Percentiles rank a stretch among this genome's conserved stretches.
These are phyloP conservation scores for Alauda arvensis DNA, from an alignment of 2,797 vertebrate species.

Conservation along the genomic window DNA sequence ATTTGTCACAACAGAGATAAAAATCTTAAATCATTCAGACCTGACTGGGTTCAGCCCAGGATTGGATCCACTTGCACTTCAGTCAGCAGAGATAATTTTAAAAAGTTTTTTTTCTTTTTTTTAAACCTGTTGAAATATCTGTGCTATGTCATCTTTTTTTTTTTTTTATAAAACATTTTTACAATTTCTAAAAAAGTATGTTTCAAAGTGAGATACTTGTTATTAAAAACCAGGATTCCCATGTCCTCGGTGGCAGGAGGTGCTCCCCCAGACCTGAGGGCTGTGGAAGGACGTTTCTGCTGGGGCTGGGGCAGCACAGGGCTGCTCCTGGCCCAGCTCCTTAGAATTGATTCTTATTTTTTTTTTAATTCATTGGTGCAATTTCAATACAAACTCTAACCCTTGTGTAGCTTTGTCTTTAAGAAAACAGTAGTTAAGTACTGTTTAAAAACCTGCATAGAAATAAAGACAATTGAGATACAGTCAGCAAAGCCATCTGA, in stretches of 20 bases:
- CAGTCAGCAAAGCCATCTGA: conserved; percentile 82
- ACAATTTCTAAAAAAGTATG: conserved; percentile 61
- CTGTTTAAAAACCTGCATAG: conserved; percentile 82
- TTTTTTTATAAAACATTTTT: conserved; percentile 67
- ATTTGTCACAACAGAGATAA: conserved; percentile 34
- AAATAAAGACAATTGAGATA: conserved; percentile 79
- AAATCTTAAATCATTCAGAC: conserved; percentile 6
- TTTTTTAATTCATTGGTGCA: conserved; percentile 45
- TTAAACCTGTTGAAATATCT: conserved; percentile 25
- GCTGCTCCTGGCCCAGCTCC: conserved; percentile 72
- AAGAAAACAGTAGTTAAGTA: conserved; percentile 71
- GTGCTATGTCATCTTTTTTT: conserved; percentile 48
- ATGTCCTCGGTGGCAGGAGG: background rate
- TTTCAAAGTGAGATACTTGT: conserved; percentile 34
- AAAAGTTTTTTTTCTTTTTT: conserved; percentile 22
- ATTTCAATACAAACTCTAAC: conserved; percentile 73
- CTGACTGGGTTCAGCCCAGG: background rate
- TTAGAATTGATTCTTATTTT: conserved; percentile 28
- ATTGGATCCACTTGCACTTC: conserved; percentile 6
- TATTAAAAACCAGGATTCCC: conserved; percentile 46
- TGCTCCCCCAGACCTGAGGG: background rate
- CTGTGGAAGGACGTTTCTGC: background rate
- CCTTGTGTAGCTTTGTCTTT: conserved; percentile 61
- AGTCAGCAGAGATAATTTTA: conserved; percentile 9
- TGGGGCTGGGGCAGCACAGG: conserved; percentile 49